A percentile compares a stretch with the other conserved stretches of the same genome.
These are phyloP conservation scores for Agrilus planipennis DNA, from an alignment of 1,140 invertebrate genomes.

Conservation along the genomic window DNA sequence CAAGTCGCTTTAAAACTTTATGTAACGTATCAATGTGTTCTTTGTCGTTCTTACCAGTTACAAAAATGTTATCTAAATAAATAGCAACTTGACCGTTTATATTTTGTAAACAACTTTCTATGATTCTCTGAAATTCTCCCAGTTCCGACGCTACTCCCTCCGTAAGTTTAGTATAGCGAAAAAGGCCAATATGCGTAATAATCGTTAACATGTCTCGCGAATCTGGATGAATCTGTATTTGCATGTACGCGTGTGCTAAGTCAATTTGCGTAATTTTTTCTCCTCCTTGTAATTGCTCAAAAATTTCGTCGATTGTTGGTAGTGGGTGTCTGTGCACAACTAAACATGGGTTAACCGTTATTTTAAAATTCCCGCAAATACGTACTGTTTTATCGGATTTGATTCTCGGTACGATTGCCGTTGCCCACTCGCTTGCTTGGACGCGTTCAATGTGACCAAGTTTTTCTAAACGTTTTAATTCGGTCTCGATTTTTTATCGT, in stretches of 20 bases:
- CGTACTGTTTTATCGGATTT: constrained; percentile 29
- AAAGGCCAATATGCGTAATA: constrained; percentile 7
- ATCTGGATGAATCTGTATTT: not conserved
- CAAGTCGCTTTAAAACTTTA: constrained; percentile 4
- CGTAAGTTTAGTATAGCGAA: constrained; percentile 3
- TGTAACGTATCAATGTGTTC: constrained; percentile 12
- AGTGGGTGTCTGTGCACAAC: constrained; percentile 3
- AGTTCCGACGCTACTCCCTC: not conserved
- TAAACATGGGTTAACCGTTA: not conserved
- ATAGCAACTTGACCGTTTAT: constrained; percentile 10
- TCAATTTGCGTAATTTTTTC: not conserved
- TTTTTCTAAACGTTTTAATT: constrained; percentile 3
- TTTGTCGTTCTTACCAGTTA: constrained; percentile 20
- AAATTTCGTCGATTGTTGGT: constrained; percentile 6
- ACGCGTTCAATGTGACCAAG: not conserved
- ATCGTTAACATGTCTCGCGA: constrained; percentile 8
- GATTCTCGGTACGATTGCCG: constrained; percentile 29
- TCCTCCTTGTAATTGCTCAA: not conserved
- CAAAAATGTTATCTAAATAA: constrained; percentile 22
- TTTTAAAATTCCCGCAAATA: constrained; percentile 4
- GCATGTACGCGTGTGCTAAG: constrained; percentile 3
- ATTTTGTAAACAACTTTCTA: constrained; percentile 21
- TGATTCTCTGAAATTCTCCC: constrained; percentile 23
- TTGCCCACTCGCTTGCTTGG: not conserved
- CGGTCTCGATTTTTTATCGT: constrained; percentile 5